Conservation (phyloP, 2,888 invertebrate species). For the Heliothis peltigera region DNA sequence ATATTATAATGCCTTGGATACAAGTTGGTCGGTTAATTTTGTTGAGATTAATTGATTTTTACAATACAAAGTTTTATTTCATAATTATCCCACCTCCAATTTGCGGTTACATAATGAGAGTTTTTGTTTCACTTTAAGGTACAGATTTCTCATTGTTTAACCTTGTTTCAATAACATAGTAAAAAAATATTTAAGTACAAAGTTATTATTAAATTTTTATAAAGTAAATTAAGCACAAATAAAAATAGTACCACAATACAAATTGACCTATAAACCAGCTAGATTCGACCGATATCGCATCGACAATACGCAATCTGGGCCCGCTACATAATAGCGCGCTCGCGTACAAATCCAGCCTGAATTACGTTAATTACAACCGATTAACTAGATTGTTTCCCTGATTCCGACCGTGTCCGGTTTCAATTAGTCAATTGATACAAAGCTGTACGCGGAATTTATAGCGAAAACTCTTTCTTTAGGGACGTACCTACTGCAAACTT, state of each 20-base stretch:
- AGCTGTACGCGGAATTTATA: conserved; percentile 26
- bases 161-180: too few species aligned
- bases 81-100: too few species aligned
- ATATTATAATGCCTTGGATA: too few species aligned
- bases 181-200: background rate
- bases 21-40: too few species aligned
- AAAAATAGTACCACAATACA: conserved; percentile 14
- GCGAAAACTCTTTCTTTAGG: conserved; percentile 16
- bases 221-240: conserved; percentile 3
- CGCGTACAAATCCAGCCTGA: conserved; percentile 43
- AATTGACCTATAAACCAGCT: conserved; percentile 32
- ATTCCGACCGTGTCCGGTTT: conserved; percentile 48
- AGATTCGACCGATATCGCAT: conserved; percentile 5
- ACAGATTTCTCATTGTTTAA: too few species aligned
- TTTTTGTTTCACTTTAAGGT: too few species aligned
- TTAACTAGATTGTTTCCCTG: conserved; percentile 57
- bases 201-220: conserved; percentile 12
- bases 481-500: background rate
- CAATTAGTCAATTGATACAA: conserved; percentile 56
- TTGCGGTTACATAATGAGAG: too few species aligned
- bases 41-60: too few species aligned
- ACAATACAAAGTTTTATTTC: too few species aligned
- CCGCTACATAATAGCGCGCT: conserved; percentile 26
- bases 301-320: conserved; percentile 41
- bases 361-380: conserved; percentile 54